Percentiles rank a stretch among this genome's conserved stretches.
phyloP scores from a whole-genome alignment of 2,113 vertebrate species.

The Theristicus caerulescens region DNA sequence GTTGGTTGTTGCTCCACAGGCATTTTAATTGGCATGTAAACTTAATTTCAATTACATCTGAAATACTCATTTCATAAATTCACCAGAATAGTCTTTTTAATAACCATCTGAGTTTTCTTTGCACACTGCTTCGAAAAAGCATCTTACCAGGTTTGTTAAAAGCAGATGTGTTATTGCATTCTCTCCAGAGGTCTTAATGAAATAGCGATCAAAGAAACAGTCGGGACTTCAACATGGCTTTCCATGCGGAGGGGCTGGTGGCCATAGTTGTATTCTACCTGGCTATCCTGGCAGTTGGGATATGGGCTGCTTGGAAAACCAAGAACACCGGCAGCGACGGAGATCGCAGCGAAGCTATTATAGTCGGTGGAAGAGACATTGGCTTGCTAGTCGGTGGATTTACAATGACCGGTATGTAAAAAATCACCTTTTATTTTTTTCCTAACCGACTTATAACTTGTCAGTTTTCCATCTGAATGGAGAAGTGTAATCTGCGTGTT shows the following conservation, averaged over 20 bases:
- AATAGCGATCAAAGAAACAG: conserved; percentile 68
- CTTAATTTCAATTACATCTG: neutral
- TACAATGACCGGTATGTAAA: conserved; percentile 93
- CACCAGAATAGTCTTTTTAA: neutral
- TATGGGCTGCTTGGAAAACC: conserved; percentile 99
- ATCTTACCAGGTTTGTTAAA: neutral
- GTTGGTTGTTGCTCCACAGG: neutral
- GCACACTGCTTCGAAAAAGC: neutral
- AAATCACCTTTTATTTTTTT: neutral
- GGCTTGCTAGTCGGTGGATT: conserved; percentile 95
- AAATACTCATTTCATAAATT: neutral
- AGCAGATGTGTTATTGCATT: conserved; percentile 6
- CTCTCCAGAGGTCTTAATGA: conserved; percentile 78
- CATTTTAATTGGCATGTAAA: neutral
- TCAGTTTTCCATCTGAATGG: neutral
- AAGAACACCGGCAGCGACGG: conserved; percentile 83
- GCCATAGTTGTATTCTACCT: conserved; percentile 94
- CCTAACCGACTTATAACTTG: neutral
- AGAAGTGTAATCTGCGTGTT: neutral
- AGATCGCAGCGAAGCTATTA: conserved; percentile 90
- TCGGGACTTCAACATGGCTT: conserved; percentile 78
- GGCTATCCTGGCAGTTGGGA: conserved; percentile 91
- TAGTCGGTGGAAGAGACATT: conserved; percentile 95
- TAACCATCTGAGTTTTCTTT: neutral
- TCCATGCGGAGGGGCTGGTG: conserved; percentile 91